These are phyloP conservation scores for Cinclus mexicanus DNA, from an alignment of 2,113 vertebrate genomes.

Conservation along the genomic window DNA sequence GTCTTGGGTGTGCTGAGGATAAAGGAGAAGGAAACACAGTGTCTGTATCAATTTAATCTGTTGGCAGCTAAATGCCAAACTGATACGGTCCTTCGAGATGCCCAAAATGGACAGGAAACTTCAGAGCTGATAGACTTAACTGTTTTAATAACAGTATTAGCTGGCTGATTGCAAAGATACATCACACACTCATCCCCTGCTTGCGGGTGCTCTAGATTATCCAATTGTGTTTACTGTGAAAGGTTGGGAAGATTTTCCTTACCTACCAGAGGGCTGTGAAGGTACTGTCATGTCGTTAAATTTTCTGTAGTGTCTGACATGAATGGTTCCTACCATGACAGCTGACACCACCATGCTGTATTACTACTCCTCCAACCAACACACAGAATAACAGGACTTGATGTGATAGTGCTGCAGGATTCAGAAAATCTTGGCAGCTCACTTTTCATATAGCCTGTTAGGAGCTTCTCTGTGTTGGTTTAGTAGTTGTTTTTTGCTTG, in stretches of 20 bases:
- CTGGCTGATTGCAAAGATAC: not conserved
- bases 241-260: conserved; percentile 50
- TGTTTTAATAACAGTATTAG: conserved; percentile 60
- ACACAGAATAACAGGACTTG: not conserved
- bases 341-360: conserved; percentile 16
- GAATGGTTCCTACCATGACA: conserved; percentile 30
- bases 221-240: conserved; percentile 64
- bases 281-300: conserved; percentile 50
- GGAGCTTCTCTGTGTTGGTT: conserved; percentile 26
- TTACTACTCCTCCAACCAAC: conserved; percentile 23
- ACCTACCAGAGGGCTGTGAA: conserved; percentile 63
- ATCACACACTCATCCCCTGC: conserved; percentile 22
- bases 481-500: not conserved
- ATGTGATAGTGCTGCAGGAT: not conserved
- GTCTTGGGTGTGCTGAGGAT: not conserved
- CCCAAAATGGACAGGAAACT: not conserved
- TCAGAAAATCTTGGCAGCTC: not conserved
- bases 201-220: conserved; percentile 59
- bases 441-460: conserved; percentile 11
- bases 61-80: conserved; percentile 20
- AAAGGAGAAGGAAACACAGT: not conserved
- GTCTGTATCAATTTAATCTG: not conserved
- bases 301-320: conserved; percentile 49
- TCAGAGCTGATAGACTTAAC: conserved; percentile 41
- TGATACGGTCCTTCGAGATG: not conserved